Percentiles rank a stretch among this genome's conserved stretches.
These are phyloP conservation scores for Lethenteron camtschaticum DNA, from an alignment of 2,113 vertebrate genomes.

Conservation along the genomic window DNA sequence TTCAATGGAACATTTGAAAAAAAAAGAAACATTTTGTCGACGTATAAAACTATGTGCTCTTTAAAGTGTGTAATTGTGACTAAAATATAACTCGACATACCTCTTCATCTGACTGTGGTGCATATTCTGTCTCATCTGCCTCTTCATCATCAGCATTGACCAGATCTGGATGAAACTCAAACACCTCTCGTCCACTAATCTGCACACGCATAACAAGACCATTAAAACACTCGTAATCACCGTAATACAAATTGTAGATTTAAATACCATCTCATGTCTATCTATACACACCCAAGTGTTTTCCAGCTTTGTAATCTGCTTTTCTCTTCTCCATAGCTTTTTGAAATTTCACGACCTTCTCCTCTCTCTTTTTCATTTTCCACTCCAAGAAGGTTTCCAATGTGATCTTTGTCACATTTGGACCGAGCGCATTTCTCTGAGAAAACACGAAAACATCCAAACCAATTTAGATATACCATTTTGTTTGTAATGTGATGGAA, in stretches of 20 bases:
- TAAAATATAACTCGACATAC: conserved; percentile 13
- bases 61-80: no score
- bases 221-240: not conserved
- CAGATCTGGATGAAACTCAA: conserved; percentile 79
- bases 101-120: conserved; percentile 25
- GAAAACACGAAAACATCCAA: not conserved
- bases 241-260: not conserved
- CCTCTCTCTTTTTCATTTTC: conserved; percentile 97
- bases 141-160: conserved; percentile 78
- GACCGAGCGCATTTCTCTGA: conserved; percentile 63
- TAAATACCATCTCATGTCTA: not conserved
- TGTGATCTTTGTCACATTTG: conserved; percentile 83
- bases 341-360: conserved; percentile 55
- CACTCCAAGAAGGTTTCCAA: conserved; percentile 89
- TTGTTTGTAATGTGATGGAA: no score
- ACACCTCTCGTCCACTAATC: conserved; percentile 89
- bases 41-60: no score
- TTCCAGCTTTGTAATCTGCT: conserved; percentile 87
- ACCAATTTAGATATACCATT: not conserved
- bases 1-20: no score
- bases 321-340: conserved; percentile 89
- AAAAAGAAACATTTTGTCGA: no score
- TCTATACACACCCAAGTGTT: conserved; percentile 43
- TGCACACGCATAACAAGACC: conserved; percentile 13
- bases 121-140: conserved; percentile 53